Evolutionary conservation across 2,113 vertebrate genomes (phyloP).

Genomic region (Columba janthina): DNA sequence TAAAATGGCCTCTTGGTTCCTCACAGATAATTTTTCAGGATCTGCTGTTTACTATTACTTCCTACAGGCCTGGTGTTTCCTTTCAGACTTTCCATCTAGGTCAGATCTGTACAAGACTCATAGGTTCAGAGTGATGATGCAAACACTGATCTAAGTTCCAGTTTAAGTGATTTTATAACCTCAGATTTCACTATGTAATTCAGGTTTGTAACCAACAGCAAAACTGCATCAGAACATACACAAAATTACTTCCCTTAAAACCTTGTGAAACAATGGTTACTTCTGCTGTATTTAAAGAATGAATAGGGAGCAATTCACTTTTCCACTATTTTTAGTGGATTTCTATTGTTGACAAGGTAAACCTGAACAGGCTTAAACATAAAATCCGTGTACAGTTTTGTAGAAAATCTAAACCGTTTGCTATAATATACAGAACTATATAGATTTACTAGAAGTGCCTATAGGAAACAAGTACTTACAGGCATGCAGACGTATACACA

Average conservation of each 20-base stretch:
- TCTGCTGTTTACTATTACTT: constrained; percentile 17
- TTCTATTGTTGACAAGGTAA: not conserved
- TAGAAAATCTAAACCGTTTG: not conserved
- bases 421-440: not conserved
- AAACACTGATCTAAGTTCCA: not conserved
- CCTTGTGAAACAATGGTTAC: not conserved
- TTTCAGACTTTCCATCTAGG: constrained; percentile 52
- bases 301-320: not conserved
- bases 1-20: constrained; percentile 18
- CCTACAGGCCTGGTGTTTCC: not conserved
- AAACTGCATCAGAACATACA: not conserved
- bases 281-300: not conserved
- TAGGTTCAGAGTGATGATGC: not conserved
- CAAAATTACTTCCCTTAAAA: not conserved
- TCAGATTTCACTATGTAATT: not conserved
- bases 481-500: not conserved
- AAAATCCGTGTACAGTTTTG: not conserved
- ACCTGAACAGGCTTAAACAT: not conserved
- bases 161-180: not conserved
- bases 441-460: not conserved
- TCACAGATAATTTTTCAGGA: constrained; percentile 25
- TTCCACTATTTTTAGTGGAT: not conserved
- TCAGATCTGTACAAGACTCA: not conserved
- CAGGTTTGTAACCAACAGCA: not conserved
- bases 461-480: not conserved